Evolutionary conservation across 2,113 vertebrate species (phyloP).

Genomic region (Mormyrus iriodes): DNA sequence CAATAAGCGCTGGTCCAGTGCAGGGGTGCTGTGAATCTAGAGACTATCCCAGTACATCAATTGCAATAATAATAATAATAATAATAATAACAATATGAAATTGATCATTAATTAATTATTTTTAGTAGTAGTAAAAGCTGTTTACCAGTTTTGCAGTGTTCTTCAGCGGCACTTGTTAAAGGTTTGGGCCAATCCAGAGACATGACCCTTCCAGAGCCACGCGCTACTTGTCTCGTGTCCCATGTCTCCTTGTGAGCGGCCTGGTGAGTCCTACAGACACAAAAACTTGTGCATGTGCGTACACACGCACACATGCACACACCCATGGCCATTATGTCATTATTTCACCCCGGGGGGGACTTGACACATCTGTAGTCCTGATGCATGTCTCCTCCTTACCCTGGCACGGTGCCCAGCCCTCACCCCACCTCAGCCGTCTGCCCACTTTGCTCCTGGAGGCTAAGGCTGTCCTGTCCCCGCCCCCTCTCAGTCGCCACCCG

Average conservation of each 20-base stretch:
- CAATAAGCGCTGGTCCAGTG: not conserved
- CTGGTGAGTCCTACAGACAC: slow-evolving; percentile 64
- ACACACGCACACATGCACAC: slow-evolving; percentile 52
- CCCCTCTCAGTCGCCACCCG: slow-evolving; percentile 32
- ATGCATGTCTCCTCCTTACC: slow-evolving; percentile 62
- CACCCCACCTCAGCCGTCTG: slow-evolving; percentile 53
- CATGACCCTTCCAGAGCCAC: not conserved
- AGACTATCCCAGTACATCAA: not conserved
- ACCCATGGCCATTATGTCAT: slow-evolving; percentile 99
- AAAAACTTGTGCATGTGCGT: not conserved
- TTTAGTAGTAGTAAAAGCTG: not conserved
- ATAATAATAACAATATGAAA: not conserved
- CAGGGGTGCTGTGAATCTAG: not conserved
- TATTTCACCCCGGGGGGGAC: slow-evolving; percentile 86
- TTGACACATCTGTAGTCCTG: slow-evolving; percentile 84
- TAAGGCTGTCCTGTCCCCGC: slow-evolving; percentile 56
- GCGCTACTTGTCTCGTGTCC: slow-evolving; percentile 69
- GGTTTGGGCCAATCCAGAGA: not conserved
- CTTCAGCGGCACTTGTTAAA: not conserved
- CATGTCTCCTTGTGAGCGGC: slow-evolving; percentile 94
- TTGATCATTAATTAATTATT: not conserved
- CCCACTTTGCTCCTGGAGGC: slow-evolving; percentile 53
- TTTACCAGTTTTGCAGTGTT: not conserved
- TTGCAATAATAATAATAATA: not conserved
- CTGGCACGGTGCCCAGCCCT: slow-evolving; percentile 28